Evolutionary conservation across 2,888 invertebrate species (phyloP).

Genomic region (Chrysomela aeneicollis): DNA sequence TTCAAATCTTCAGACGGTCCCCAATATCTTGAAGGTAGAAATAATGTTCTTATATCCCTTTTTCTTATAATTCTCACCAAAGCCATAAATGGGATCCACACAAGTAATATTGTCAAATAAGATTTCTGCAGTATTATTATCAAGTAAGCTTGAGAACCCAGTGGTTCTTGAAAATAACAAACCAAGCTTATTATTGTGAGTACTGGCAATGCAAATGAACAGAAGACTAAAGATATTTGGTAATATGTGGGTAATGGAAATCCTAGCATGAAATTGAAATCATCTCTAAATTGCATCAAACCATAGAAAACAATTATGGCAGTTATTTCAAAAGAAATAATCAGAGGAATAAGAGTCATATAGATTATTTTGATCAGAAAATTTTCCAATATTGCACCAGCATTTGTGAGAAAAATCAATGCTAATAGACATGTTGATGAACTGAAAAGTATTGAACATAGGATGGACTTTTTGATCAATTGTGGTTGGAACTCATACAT

Average conservation of each 20-base stretch:
- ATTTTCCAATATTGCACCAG: conserved; percentile 18
- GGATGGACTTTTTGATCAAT: conserved; percentile 5
- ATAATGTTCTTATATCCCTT: conserved; percentile 18
- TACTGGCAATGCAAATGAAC: conserved; percentile 21
- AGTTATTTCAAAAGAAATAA: conserved; percentile 25
- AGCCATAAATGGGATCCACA: conserved; percentile 35
- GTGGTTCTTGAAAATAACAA: conserved; percentile 20
- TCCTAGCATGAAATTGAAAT: conserved; percentile 34
- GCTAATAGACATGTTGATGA: conserved; percentile 18
- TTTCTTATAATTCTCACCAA: conserved; percentile 35
- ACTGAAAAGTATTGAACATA: conserved; percentile 23
- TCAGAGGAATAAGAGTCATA: conserved; percentile 26
- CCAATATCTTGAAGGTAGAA: conserved; percentile 29
- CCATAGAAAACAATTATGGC: conserved; percentile 30
- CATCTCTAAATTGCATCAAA: conserved; percentile 24
- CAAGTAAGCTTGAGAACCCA: conserved; percentile 1
- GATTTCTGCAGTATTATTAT: conserved; percentile 25
- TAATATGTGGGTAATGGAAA: conserved; percentile 25
- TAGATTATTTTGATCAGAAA: conserved; percentile 19
- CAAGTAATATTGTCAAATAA: conserved; percentile 19
- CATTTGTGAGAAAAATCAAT: conserved; percentile 27
- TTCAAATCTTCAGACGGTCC: conserved; percentile 23
- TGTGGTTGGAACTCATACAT: conserved; percentile 26
- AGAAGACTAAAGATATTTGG: conserved; percentile 17
- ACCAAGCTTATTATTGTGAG: conserved; percentile 26